Evolutionary conservation across 1,140 invertebrate species (phyloP).

Genomic region (Lerema accius): DNA sequence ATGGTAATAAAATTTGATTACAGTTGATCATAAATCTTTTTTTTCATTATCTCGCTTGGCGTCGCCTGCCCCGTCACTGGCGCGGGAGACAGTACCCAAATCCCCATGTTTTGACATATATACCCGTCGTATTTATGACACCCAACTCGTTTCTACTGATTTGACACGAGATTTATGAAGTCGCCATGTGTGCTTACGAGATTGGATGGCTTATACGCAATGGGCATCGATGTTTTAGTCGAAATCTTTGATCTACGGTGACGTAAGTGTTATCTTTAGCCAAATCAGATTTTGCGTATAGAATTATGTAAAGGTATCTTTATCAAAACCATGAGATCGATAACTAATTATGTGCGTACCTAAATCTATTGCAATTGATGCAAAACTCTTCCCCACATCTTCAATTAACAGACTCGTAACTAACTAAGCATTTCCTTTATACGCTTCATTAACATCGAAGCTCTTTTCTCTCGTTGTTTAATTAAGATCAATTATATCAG

Average conservation of each 20-base stretch:
- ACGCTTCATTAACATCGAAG: slow-evolving; percentile 43
- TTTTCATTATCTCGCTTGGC: slow-evolving; percentile 75
- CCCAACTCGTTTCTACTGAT: slow-evolving; percentile 61
- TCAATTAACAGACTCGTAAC: slow-evolving; percentile 37
- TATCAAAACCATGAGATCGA: no score
- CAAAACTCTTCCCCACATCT: slow-evolving; percentile 16
- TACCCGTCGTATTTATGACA: slow-evolving; percentile 75
- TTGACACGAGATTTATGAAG: slow-evolving; percentile 79
- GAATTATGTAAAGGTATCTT: no score
- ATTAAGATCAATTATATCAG: slow-evolving; percentile 61
- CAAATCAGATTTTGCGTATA: background rate
- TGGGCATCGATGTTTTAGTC: slow-evolving; percentile 39
- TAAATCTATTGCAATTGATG: background rate
- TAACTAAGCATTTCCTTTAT: slow-evolving; percentile 40
- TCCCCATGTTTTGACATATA: slow-evolving; percentile 80
- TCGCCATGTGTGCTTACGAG: slow-evolving; percentile 72
- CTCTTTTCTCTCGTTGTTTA: slow-evolving; percentile 52
- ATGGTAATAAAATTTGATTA: slow-evolving; percentile 79
- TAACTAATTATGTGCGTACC: no score
- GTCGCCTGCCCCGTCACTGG: slow-evolving; percentile 49
- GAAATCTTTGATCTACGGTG: background rate
- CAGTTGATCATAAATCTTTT: slow-evolving; percentile 79
- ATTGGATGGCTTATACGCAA: slow-evolving; percentile 72
- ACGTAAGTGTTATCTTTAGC: background rate
- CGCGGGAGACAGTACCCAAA: slow-evolving; percentile 62